phyloP scores from a whole-genome alignment of 2,113 vertebrate species.

The Poecilia latipinna region DNA sequence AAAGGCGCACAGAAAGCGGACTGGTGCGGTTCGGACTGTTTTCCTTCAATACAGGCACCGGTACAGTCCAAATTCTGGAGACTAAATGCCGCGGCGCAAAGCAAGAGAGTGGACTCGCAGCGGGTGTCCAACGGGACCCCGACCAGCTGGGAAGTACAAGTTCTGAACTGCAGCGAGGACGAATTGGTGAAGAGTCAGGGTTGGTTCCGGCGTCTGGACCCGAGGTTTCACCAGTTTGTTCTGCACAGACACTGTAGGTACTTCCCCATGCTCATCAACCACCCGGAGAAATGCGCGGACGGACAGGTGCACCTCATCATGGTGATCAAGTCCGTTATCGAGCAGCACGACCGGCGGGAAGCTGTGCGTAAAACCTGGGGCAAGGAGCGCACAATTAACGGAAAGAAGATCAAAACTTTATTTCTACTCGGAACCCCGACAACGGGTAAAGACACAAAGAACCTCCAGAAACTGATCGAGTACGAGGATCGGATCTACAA shows the following conservation, averaged over 20 bases:
- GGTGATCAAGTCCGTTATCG: slow-evolving; percentile 83
- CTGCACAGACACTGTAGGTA: slow-evolving; percentile 83
- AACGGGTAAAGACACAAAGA: slow-evolving; percentile 75
- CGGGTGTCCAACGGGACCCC: slow-evolving; percentile 38
- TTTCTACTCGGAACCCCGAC: slow-evolving; percentile 81
- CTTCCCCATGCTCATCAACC: slow-evolving; percentile 83
- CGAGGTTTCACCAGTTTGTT: slow-evolving; percentile 82
- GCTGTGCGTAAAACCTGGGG: slow-evolving; percentile 83
- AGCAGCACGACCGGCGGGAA: slow-evolving; percentile 83
- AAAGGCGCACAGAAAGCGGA: slow-evolving; percentile 35
- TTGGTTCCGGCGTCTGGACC: slow-evolving; percentile 78
- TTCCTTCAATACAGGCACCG: slow-evolving; percentile 36
- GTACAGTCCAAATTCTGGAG: slow-evolving; percentile 14
- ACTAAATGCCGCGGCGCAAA: not conserved
- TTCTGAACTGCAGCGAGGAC: slow-evolving; percentile 76
- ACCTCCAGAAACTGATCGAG: slow-evolving; percentile 82
- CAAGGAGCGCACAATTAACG: slow-evolving; percentile 59
- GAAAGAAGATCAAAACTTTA: slow-evolving; percentile 77
- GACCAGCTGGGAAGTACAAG: slow-evolving; percentile 73
- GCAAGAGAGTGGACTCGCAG: slow-evolving; percentile 7
- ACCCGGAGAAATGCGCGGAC: slow-evolving; percentile 80
- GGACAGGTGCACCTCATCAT: slow-evolving; percentile 78
- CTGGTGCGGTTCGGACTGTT: slow-evolving; percentile 66
- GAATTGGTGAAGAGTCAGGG: slow-evolving; percentile 54
- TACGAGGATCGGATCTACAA: slow-evolving; percentile 81